Evolutionary conservation across 2,888 invertebrate species (phyloP), one percentile per base, ranked within the genome.

Genomic region (Phymatocera aterrima): DNA sequence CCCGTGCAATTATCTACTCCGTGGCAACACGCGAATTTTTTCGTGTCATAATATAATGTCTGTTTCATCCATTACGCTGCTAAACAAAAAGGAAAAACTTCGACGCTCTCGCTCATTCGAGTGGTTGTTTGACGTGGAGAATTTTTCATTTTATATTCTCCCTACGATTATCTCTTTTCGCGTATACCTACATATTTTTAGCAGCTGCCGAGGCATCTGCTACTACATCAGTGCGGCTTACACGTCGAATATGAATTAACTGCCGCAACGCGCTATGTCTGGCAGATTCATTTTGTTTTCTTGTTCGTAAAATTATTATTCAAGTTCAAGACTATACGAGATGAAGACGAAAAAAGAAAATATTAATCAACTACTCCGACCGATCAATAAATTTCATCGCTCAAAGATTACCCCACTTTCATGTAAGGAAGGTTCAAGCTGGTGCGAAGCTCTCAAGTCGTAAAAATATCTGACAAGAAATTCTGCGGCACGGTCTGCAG

Each of bases 391-490:
- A 72, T 72, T 72, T 28, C 2, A 72, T 43, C 48, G 8, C 48
- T 48, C 28, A 10, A 72, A 34, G 31, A 72, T 51, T 21, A 21
- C 48, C 18, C n/a, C 1, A 51, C 15, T 51, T 34, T 18, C 10
- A 31, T 6, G 51, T 46, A 51, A 72, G 72, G 8, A 72, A 8
- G 48, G 31, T 34, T 72, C 31, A 18, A 51, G 15, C 48, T 15
- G 31, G 72, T 72, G 72, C 31, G 34, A 51, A 72, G 72, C 72
- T 72, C 31, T 72, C 48, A 72, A 72, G 72, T 51, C 48, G 72
- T 72, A 48, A 72, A 51, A 72, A 72, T 72, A 48, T 6, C 31
- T 51, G 72, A 31, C 51, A 72, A 72, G 72, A 51, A 51, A 51
- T 72, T 28, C n/a, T 43, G 10, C 15, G 8, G 72, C n/a, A n/a